phyloP scores from a whole-genome alignment of 2,888 invertebrate species.

The Adelognathus sp. region DNA sequence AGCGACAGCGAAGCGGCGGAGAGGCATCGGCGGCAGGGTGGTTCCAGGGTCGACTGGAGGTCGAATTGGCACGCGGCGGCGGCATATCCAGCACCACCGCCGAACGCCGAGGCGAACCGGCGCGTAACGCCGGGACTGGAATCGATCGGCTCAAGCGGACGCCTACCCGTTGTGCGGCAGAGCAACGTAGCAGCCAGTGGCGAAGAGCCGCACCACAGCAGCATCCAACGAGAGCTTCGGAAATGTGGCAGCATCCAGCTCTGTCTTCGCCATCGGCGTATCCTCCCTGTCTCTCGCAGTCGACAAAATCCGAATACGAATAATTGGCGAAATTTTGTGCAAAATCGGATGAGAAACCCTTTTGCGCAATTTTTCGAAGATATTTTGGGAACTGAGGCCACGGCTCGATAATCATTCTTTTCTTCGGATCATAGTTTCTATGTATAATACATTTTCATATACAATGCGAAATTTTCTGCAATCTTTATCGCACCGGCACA shows the following conservation, averaged over 20 bases:
- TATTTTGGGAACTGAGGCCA: too few relatives aligned
- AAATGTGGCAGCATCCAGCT: slow-evolving; percentile 13
- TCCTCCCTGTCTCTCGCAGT: neutral
- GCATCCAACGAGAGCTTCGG: slow-evolving; percentile 40
- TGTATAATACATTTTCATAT: too few relatives aligned
- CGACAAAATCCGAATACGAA: neutral
- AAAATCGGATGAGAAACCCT: too few relatives aligned
- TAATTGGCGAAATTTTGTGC: neutral
- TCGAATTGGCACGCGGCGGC: slow-evolving; percentile 31
- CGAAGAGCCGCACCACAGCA: slow-evolving; percentile 41
- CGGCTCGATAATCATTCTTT: too few relatives aligned
- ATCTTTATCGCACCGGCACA: too few relatives aligned
- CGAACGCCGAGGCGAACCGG: slow-evolving; percentile 31
- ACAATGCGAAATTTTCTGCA: too few relatives aligned
- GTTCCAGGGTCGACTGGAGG: slow-evolving; percentile 40
- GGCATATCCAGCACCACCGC: slow-evolving; percentile 15
- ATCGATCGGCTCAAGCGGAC: slow-evolving; percentile 64
- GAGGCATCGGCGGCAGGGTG: slow-evolving; percentile 27
- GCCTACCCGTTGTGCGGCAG: slow-evolving; percentile 57
- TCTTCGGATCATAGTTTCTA: too few relatives aligned
- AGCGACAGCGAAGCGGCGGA: neutral
- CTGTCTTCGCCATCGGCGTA: neutral
- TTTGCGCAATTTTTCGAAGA: too few relatives aligned
- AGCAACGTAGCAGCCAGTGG: slow-evolving; percentile 31
- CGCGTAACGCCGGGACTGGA: slow-evolving; percentile 49